A percentile compares a stretch with the other conserved stretches of the same genome.
Conservation (phyloP, 30 jellyfish, hydroid and myxozoan genomes). For the Nemopilema nomurai region DNA sequence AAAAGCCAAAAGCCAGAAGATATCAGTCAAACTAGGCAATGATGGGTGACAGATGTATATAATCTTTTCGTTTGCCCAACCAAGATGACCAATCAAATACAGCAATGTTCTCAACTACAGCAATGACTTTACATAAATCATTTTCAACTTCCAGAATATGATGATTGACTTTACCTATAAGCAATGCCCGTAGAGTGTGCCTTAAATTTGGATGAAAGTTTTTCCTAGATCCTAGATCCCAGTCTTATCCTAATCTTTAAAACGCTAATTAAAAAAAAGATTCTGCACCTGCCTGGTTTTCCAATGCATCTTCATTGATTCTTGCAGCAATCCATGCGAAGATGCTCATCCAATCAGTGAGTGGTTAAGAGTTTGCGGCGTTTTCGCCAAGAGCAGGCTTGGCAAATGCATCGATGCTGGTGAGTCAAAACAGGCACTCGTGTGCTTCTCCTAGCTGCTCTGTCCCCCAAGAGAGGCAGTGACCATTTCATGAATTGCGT, state of each 20-base stretch:
- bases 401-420: conserved; percentile 47
- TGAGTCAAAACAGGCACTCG: conserved; percentile 69
- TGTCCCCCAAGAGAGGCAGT: conserved; percentile 43
- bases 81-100: too few species aligned
- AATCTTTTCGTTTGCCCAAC: too few species aligned
- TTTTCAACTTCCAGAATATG: too few species aligned
- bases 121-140: too few species aligned
- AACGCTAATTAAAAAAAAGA: too few species aligned
- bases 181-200: too few species aligned
- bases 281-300: background rate
- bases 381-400: conserved; percentile 62
- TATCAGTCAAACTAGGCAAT: too few species aligned
- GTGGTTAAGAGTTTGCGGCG: conserved; percentile 61
- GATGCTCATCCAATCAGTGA: conserved; percentile 66
- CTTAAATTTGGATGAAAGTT: too few species aligned
- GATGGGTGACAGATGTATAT: too few species aligned
- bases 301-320: background rate
- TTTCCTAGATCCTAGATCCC: background rate
- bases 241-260: background rate
- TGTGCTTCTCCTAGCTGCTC: conserved; percentile 64
- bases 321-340: conserved; percentile 43
- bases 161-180: too few species aligned
- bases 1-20: too few species aligned
- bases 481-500: background rate
- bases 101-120: too few species aligned